Base-by-base conservation (phyloP, 23 tunicate species). In the Ascidia mentula region DNA sequence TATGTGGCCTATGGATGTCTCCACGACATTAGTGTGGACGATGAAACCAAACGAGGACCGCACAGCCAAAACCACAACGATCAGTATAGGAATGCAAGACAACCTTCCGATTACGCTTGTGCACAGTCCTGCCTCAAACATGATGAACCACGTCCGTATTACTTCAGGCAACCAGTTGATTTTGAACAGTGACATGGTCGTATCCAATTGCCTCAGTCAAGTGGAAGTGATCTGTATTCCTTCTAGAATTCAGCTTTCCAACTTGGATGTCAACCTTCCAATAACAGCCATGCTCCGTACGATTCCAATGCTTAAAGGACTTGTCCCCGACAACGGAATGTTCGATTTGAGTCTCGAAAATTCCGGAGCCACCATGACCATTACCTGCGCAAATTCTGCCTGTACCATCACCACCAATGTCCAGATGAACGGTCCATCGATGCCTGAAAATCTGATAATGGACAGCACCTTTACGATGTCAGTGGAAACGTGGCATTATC, bases 261-360 rank as follows among this genome's bases (percentile, higher is more conserved):
- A 74, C 46, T 26, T 74, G 1, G 40, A 74, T 28, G 40, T 39
- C 18, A 74, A 74, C 78, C 8, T 74, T 46, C 78, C 78, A 74
- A 18, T 74, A 1, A 74, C 78, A 37, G 20, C 45, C 3, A 8
- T 74, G 22, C 45, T 74, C 18, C 78, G 78, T 46, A 36, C 40
- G 9, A 37, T 74, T 30, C 78, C 78, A 36, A 1, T 74, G 8
- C 34, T 74, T 7, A 39, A 36, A 26, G n/a, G 6, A 1, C 2
- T 74, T 26, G 34, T 74, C 20, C 78, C 78, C 24, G 65, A 53
- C 65, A 53, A 53, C 13, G 65, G 13, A 26, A 53, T 53, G 46
- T 36, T 74, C 18, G 78, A 74, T 6, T 5, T 74, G 34, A 36
- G 22, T 31, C 38, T 74, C 28, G 40, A 38, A 36, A 31, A 39